Base-by-base conservation (phyloP, 2,888 invertebrate species). In the Gonocerus acuteangulatus region DNA sequence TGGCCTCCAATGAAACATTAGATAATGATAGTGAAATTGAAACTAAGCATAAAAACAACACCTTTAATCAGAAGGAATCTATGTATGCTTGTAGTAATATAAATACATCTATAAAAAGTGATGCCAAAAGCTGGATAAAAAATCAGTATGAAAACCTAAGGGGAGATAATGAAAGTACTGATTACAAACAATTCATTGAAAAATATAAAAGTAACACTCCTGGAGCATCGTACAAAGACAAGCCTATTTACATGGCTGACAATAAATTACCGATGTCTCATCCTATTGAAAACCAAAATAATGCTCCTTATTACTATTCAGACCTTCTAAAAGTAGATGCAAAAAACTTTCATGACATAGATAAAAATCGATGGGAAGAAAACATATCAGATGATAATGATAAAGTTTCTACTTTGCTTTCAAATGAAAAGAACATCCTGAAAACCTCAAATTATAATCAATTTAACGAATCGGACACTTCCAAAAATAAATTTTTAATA, bases 301-400 rank as follows among this genome's bases (percentile, higher is more conserved):
- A 75, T 1, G 89, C 88, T 32, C 90, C 91, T 0, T 91, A 91
- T 71, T 91, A 91, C 71, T 91, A 91, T 72, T 89, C 91, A 0
- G 91, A 92, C 73, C 77, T 83, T 52, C 83, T 68, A 76, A 70
- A 69, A 66, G 65, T 62, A 3, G 66, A 67, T 39, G 36, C 62
- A 22, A 52, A 42, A 18, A 62, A 64, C 48, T 21, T 56, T n/a
- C 39, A 18, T 23, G 54, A 56, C 7, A 42, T 36, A 16, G 54
- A 56, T 15, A 56, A 56, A 42, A 16, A 19, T 13, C 23, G 32
- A 42, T 56, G 54, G 54, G 62, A 62, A 45, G 62, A 61, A 39
- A 54, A 36, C 2, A 11, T 11, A 1, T 51, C 11, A 51, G 32
- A 18, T 51, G 19, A 32, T 3, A 51, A 51, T 51, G 51, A 51